Evolutionary conservation across 1,140 invertebrate genomes (phyloP).

Genomic region (Elymnias hypermnestra): DNA sequence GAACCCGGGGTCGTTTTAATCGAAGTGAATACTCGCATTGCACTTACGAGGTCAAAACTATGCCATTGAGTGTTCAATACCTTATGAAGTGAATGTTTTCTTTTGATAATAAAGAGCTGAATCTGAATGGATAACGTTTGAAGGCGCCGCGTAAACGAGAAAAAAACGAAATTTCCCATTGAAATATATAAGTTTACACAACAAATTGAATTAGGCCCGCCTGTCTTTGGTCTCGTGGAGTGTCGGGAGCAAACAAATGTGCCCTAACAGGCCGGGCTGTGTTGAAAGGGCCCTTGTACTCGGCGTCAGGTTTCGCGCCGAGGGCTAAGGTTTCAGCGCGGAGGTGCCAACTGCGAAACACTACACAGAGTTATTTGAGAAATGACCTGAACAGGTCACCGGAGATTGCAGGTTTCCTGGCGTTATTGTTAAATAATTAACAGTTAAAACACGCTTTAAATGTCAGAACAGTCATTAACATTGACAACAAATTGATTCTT

Average conservation of each 20-base stretch:
- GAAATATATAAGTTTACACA: neutral
- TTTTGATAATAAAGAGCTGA: no score
- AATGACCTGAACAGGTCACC: slow-evolving; percentile 6
- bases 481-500: no score
- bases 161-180: neutral
- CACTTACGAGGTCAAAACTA: no score
- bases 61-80: no score
- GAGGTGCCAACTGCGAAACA: slow-evolving; percentile 11
- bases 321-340: slow-evolving; percentile 4
- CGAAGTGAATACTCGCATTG: no score
- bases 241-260: slow-evolving; percentile 5
- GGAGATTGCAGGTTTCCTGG: neutral
- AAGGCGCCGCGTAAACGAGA: neutral
- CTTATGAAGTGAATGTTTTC: no score
- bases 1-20: no score
- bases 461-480: no score
- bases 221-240: neutral
- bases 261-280: neutral
- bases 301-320: slow-evolving; percentile 9
- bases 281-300: slow-evolving; percentile 9
- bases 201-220: neutral
- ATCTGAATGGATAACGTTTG: neutral
- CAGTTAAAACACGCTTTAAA: no score
- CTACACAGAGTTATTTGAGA: slow-evolving; percentile 3
- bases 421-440: neutral